These are phyloP conservation scores for Amphimallon solstitiale DNA, from an alignment of 2,888 invertebrate genomes.

Conservation along the genomic window DNA sequence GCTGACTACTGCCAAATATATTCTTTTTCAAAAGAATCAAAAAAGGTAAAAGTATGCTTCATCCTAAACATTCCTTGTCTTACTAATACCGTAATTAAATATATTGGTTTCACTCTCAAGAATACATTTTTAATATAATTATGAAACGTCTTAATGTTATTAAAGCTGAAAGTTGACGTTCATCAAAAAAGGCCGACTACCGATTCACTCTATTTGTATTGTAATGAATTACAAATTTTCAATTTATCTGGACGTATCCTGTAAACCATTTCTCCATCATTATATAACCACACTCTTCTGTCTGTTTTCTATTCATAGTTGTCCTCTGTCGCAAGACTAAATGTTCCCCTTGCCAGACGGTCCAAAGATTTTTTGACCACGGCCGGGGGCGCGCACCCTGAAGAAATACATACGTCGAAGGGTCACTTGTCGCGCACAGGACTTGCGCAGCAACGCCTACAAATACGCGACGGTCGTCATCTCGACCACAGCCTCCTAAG, in stretches of 20 bases:
- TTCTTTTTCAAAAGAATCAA: too few relatives aligned
- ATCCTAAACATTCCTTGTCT: too few relatives aligned
- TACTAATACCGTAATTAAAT: too few relatives aligned
- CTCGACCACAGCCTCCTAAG: slow-evolving; percentile 54
- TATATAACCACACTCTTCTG: neutral
- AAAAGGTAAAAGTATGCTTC: too few relatives aligned
- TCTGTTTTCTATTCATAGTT: neutral
- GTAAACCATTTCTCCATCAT: neutral
- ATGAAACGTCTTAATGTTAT: too few relatives aligned
- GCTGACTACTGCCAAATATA: too few relatives aligned
- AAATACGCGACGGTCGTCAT: slow-evolving; percentile 57
- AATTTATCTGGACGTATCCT: slow-evolving; percentile 5
- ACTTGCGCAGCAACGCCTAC: slow-evolving; percentile 59
- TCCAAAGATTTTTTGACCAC: slow-evolving; percentile 13
- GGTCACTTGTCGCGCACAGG: slow-evolving; percentile 58
- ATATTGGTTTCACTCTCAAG: too few relatives aligned
- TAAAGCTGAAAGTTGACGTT: too few relatives aligned
- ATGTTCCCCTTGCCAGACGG: neutral
- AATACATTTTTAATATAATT: too few relatives aligned
- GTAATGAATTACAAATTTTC: too few relatives aligned
- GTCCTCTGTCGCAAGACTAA: neutral
- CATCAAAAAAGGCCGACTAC: too few relatives aligned
- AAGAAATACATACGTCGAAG: slow-evolving; percentile 25
- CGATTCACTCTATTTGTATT: too few relatives aligned
- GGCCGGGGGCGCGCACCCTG: slow-evolving; percentile 22